Percentiles rank a stretch among this genome's conserved stretches.
Conservation (phyloP, 2,113 vertebrate species). For the Rallus limicola region DNA sequence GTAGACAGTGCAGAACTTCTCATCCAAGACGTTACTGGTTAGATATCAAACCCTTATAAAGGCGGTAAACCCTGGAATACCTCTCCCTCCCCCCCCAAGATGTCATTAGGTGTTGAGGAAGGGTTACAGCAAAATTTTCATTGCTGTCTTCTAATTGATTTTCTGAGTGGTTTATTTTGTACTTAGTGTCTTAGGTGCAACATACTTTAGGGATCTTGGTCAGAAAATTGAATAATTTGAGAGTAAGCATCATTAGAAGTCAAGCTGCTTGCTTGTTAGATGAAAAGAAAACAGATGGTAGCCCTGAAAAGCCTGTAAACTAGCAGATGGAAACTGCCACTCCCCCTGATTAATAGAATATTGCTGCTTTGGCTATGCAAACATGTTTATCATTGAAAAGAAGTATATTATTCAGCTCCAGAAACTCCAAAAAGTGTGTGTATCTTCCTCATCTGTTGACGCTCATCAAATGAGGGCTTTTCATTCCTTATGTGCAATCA, state of each 20-base stretch:
- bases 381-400: neutral
- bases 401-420: neutral
- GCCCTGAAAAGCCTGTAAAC: constrained; percentile 41
- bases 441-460: neutral
- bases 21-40: neutral
- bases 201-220: neutral
- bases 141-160: neutral
- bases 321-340: constrained; percentile 61
- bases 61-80: neutral
- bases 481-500: neutral
- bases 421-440: neutral
- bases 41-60: neutral
- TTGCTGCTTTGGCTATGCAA: constrained; percentile 9
- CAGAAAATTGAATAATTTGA: neutral
- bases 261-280: constrained; percentile 24
- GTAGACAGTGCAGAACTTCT: neutral
- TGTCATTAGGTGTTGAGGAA: neutral
- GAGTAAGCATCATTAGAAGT: neutral
- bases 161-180: neutral
- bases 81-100: neutral
- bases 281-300: constrained; percentile 55
- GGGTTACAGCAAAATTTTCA: neutral
- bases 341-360: constrained; percentile 9
- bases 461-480: neutral
- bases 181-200: neutral